phyloP scores from a whole-genome alignment of 1,140 invertebrate genomes.

The Musca domestica region DNA sequence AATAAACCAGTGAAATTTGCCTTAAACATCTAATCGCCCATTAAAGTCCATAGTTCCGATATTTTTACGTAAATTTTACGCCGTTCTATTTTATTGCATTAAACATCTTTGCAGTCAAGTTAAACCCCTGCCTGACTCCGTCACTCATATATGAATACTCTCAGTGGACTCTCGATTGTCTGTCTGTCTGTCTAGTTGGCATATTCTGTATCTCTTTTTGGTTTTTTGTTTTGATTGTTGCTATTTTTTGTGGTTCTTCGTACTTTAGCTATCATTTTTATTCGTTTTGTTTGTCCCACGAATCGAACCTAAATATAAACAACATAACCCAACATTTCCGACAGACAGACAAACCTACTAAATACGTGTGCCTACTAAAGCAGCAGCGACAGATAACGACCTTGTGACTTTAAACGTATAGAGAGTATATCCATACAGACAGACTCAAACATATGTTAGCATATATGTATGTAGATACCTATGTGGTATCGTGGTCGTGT shows the following conservation, averaged over 20 bases:
- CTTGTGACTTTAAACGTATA: slow-evolving; percentile 12
- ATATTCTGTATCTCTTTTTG: background rate
- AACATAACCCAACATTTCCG: background rate
- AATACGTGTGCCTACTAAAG: background rate
- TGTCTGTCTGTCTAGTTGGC: no score
- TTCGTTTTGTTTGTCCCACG: background rate
- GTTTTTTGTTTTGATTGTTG: background rate
- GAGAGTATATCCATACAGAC: background rate
- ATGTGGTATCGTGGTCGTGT: no score
- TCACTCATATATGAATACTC: no score
- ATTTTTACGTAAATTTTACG: no score
- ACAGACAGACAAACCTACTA: background rate
- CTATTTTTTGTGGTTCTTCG: slow-evolving; percentile 3
- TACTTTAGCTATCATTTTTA: background rate
- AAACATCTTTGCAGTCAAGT: no score
- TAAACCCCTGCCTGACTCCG: no score
- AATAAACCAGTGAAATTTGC: no score
- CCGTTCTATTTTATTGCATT: no score
- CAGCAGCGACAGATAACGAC: slow-evolving; percentile 4
- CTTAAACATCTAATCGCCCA: no score
- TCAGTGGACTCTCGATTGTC: no score
- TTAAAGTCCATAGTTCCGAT: no score
- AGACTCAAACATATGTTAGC: background rate
- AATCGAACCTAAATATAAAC: background rate
- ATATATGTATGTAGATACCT: no score